Base-by-base conservation (phyloP, 2,797 vertebrate species). In the Malurus splendens region DNA sequence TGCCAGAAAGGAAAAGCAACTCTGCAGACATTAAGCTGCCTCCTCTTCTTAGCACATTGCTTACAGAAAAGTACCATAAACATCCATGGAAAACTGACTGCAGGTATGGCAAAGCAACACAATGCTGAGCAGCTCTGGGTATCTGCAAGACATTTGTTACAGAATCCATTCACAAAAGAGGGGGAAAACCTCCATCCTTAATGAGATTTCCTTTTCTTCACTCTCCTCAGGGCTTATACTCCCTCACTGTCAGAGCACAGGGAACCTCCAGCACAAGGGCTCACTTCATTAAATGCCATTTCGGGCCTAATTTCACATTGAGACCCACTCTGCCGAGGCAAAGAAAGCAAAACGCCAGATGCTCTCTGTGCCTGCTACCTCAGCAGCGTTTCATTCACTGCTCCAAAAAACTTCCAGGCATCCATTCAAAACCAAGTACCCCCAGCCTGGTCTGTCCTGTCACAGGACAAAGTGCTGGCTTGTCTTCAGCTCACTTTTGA, bases 401-500 rank as follows among this genome's bases (percentile, higher is more conserved):
- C 42, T 50, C 90, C 86, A 95, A 94, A 93, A 94, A 90, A 54
- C 77, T 90, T 92, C 39, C 77, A 89, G 83, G 90, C 93, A 75
- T 59, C 93, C 94, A 96, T 96, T 97, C 93, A 96, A 90, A 88
- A 76, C 68, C 75, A 89, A 92, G 94, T 33, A 92, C 88, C 92
- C 94, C 93, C 90, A 94, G 95, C 94, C 83, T 66, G 77, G 52
- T 86, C 93, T 86, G 87, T 66, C 79, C 94, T 87, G 94, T 92
- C 94, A 94, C 81, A 92, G 92, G 82, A 97, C 96, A 97, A 96
- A 97, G 95, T 96, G 88, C 45, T 94, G 93, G 93, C 95, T 97
- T 97, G 96, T 97, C 96, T 96, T 93, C 87, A 96, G 87, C 91
- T 92, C 88, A 94, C 96, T 94, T 96, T 87, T 96, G 94, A 97